Evolutionary conservation across 2,113 vertebrate genomes (phyloP), one percentile per base, ranked within the genome.

Genomic region (Oryzias celebensis): DNA sequence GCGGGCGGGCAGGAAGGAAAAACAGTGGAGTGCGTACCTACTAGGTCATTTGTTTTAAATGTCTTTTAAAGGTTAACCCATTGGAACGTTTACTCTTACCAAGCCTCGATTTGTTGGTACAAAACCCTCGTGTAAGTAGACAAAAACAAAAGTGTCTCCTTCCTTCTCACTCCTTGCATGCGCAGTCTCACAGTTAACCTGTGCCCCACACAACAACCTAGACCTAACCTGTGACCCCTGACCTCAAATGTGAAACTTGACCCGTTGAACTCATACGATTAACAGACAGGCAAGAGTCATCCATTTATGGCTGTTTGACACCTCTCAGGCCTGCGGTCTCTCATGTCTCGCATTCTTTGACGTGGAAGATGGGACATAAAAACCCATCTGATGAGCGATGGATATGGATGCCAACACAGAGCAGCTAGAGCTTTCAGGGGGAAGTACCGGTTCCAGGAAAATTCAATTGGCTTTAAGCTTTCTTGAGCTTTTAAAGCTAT

Each of bases 1-100:
- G 65, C 54, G 41, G 20, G 20, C 69, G 65, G 24, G 53, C 50
- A 36, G 44, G 28, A 56, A 54, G 73, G 75, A 64, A 67, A 80
- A 81, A 67, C 3, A 12, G 65, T 60, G 64, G 56, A 82, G 28
- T 43, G 51, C 56, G 51, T 4, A 2, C 73, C 67, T 55, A 5
- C 68, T 52, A 58, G 86, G 71, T 80, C 81, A 68, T 86, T 87
- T 82, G 65, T 87, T 86, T 82, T 75, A 85, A 85, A 85, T 77
- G 68, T 81, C 82, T 75, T 82, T 88, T 87, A 90, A 90, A 87
- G 87, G 82, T 87, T 86, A 90, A 90, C 79, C 77, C 65, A 74
- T 81, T 86, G 83, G 85, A 89, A 87, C 82, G 85, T 87, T 87
- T 75, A 63, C 67, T 75, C 41, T 70, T n/a, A 60, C 68, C 44